phyloP scores from a whole-genome alignment of 1,140 invertebrate genomes.

The Thereuonema tuberculata region DNA sequence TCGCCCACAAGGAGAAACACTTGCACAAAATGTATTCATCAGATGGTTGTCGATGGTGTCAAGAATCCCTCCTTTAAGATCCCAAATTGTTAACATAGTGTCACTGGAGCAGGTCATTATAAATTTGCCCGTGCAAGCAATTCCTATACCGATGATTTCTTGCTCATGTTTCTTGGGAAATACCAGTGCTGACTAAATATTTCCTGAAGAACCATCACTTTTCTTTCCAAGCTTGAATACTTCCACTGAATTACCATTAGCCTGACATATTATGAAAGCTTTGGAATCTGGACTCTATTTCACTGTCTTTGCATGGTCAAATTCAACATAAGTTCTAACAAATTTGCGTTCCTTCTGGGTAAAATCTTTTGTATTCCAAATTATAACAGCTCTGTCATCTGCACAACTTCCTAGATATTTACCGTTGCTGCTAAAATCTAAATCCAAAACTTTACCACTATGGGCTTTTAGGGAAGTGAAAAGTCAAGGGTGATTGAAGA shows the following conservation, averaged over 20 bases:
- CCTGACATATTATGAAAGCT: slow-evolving; percentile 61
- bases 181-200: slow-evolving; percentile 49
- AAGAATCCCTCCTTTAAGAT: slow-evolving; percentile 65
- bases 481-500: slow-evolving; percentile 68
- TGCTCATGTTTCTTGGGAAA: slow-evolving; percentile 58
- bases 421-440: slow-evolving; percentile 66
- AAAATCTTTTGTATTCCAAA: no score
- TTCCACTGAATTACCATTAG: slow-evolving; percentile 52
- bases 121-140: slow-evolving; percentile 64
- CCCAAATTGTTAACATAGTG: slow-evolving; percentile 62
- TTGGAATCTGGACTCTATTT: no score
- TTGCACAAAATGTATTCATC: slow-evolving; percentile 54
- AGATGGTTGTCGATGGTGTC: slow-evolving; percentile 57
- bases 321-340: no score
- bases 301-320: no score
- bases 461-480: slow-evolving; percentile 64
- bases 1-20: slow-evolving; percentile 71
- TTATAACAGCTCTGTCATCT: no score
- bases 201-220: slow-evolving; percentile 51
- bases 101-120: slow-evolving; percentile 69
- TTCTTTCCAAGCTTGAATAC: slow-evolving; percentile 73
- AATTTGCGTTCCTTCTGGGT: no score
- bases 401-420: slow-evolving; percentile 67
- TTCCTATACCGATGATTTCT: slow-evolving; percentile 59
- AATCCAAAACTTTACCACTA: slow-evolving; percentile 48